Evolutionary conservation across 2,113 vertebrate genomes (phyloP), one percentile per base, ranked within the genome.

Genomic region (Daubentonia madagascariensis): DNA sequence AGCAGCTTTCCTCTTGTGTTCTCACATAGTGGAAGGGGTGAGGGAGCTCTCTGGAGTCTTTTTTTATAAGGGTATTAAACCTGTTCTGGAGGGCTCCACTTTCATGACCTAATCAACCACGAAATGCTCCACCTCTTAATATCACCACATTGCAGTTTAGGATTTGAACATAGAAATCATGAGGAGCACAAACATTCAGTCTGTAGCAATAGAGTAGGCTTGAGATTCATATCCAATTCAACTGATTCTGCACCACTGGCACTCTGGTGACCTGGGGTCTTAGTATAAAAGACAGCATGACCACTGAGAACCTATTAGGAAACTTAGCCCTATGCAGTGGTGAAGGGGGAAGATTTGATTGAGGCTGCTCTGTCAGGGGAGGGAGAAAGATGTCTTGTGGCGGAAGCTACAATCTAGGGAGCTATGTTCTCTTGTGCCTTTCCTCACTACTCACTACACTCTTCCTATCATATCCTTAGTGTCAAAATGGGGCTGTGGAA

Each of bases 51-150:
- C 0, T 52, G 43, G 28, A 40, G 3, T 37, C 3, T 30, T 17
- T 18, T 54, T 40, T 57, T 2, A 72, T n/a, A 2, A 76, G 45
- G 28, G 3, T 14, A 57, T 6, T 79, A 8, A 22, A 13, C 22
- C 12, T 76, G n/a, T 22, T 59, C 52, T 1, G 8, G 3, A 83
- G 11, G 65, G 0, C n/a, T 45, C 8, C 11, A 48, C 16, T 0
- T 14, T 16, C 1, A 20, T 83, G 9, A 37, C 17, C 25, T 35
- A 73, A 6, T 50, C 10, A 18, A 11, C 52, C 28, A 61, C 11
- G 4, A 59, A 22, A 43, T 16, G 11, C 28, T 37, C 17, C 4
- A 54, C 17, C 25, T 57, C n/a, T 11, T 22, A 22, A 43, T 54
- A 35, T 37, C 28, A 20, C 13, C 32, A 50, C 1, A 16, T 16